Base-by-base conservation (phyloP, 2,113 vertebrate species). In the Callocephalon fimbriatum region DNA sequence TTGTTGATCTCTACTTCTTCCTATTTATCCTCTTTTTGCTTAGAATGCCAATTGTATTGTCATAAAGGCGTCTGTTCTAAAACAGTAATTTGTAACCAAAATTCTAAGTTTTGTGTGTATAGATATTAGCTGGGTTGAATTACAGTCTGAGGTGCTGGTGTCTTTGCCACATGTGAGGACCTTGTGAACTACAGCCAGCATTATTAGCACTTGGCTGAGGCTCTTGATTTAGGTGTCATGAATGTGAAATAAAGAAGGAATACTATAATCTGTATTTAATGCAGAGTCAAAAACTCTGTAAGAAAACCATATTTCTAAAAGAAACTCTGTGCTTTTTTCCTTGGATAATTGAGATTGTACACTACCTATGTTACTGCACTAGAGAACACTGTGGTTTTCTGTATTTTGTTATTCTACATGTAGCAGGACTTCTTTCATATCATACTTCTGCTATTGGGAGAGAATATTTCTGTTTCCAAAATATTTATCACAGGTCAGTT, bases 21-120 rank as follows among this genome's bases (percentile, higher is more conserved):
- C 51, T 3, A 5, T 84, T 72, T 76, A 21, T 59, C 83, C 15
- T 74, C 56, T 53, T 87, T 83, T 63, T 40, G 21, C 29, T 72
- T 19, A 44, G 5, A 54, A 45, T 71, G 7, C 19, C 77, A 77
- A 59, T 40, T 80, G 16, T 37, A 8, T 42, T 61, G 25, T 38
- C 35, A 50, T 73, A 68, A 90, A 72, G 35, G 15, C 45, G 90
- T 87, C 48, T 17, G n/a, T 65, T 90, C 70, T 61, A 51, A 66
- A 92, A 21, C 6, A 65, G 9, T 31, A 68, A 59, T 76, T 80
- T 80, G 9, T 73, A 65, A 85, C 17, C 44, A 93, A 76, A 72
- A 38, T 51, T 62, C 5, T 29, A 23, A 45, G 10, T 58, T 12
- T 67, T 67, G 47, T 79, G 19, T 66, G 50, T 89, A 90, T 75